Evolutionary conservation across 2,797 vertebrate genomes (phyloP), one percentile per base, ranked within the genome.

Genomic region (Halcyon smyrnensis): DNA sequence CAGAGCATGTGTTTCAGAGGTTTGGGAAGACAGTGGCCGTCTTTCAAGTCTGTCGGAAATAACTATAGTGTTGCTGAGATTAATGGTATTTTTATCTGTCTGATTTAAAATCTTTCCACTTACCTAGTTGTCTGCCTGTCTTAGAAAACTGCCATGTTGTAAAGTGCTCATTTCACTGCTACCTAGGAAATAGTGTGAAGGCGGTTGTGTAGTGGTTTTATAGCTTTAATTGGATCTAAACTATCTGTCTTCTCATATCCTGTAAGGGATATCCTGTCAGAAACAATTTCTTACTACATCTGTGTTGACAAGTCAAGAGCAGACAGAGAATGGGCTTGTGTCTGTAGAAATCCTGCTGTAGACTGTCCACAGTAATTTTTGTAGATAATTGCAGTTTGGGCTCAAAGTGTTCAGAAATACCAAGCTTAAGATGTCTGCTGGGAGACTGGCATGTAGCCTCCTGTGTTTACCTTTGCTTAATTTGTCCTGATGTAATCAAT

Each of bases 21-120:
- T 87, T 94, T 91, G 51, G 80, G 56, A 76, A 84, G 83, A 54
- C 57, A 65, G 57, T 45, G 51, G 56, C 51, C 56, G 27, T 73
- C 89, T 90, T 95, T 91, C 45, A 43, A 24, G 36, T 74, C 71
- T 82, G 51, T 86, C 74, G 84, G 46, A 91, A 95, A 67, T 82
- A 64, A 30, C 67, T 67, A 0, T 3, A 64, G 16, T 79, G 11
- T 87, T 69, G 11, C 46, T 82, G 67, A 48, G 43, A 63, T 88
- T 82, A 82, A 82, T 76, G 62, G 39, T 89, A 36, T 43, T 93
- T 96, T 81, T 86, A n/a, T 86, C 75, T 82, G 51, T 57, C 37
- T 36, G n/a, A 48, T 69, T 63, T 62, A 25, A 86, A 90, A 53
- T 57, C 65, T 78, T 79, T 63, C 79, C 39, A 27, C 37, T 95